Evolutionary conservation across 2,113 vertebrate species (phyloP), one percentile per base, ranked within the genome.

Genomic region (Pelecanoides urinatrix): DNA sequence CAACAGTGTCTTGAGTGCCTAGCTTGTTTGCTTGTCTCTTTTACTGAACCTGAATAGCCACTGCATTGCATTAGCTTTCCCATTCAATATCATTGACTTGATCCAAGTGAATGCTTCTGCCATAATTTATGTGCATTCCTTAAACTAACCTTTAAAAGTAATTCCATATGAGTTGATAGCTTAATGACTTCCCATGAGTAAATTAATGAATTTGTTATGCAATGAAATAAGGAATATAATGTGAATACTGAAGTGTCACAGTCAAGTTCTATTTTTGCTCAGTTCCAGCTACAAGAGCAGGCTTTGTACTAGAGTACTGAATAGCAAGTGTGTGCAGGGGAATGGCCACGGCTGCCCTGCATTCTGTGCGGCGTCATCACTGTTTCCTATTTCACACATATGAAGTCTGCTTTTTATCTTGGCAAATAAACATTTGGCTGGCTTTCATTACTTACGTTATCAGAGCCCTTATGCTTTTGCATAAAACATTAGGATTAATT

Each of bases 401-500:
- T 18, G 30, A 74, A 67, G 4, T 29, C 30, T 81, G 25, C n/a
- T 76, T 87, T 96, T 95, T 59, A 52, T 71, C 65, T 88, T 44
- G 23, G 32, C 47, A 77, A 62, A 79, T 61, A 83, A 76, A 80
- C 56, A 67, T 68, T 80, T 55, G 40, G 49, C 16, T 74, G 50
- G 16, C 14, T 83, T 94, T 83, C 56, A n/a, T 86, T 90, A 59
- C 73, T 92, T 79, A 76, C 23, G n/a, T 88, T 90, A 94, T 86
- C 56, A 61, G 14, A 78, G 40, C 27, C 65, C 30, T 88, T 93
- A 92, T 72, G 45, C 55, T 92, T 74, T 84, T 96, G 78, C 93
- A 96, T 95, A 88, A 95, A 92, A 85, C 49, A 92, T 94, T 94
- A 45, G 10, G 45, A 92, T 87, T 85, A 86, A 82, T 87, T 89